Base-by-base conservation (phyloP, 2,888 invertebrate species). In the Drosophila colorata region DNA sequence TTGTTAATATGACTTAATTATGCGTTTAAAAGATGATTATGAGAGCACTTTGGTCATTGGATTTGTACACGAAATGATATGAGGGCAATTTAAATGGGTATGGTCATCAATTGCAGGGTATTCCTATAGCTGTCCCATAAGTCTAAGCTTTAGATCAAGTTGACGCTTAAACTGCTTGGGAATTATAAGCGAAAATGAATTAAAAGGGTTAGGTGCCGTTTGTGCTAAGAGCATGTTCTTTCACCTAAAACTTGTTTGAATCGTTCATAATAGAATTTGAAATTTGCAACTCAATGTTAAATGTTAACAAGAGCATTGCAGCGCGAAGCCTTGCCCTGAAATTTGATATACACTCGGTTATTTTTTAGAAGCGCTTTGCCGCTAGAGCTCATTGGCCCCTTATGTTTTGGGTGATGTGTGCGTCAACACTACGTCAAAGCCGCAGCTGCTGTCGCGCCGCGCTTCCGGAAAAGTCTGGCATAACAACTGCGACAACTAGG, bases 391-490 rank as follows among this genome's bases (percentile, higher is more conserved):
- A 85, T 86, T 86, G 80, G 83, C 80, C 80, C 53, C 70, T 60
- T 40, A 43, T 40, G 53, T 61, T 66, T 65, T 63, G 38, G 56
- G 72, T 46, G 55, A 56, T 67, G 61, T 75, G 81, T 84, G 85
- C 87, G 82, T 84, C 87, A 82, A 82, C 85, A 81, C 84, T 65
- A 86, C 81, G 86, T 83, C 87, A 81, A 83, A 86, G 78, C 76
- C 74, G 77, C 81, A 76, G 82, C 83, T 83, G 79, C 69, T 81
- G 89, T 84, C 88, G 88, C 89, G 89, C 80, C 89, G 85, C 70
- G 88, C 85, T 88, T 88, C 88, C 88, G 88, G 88, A 89, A 88
- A 85, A 89, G 85, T 88, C 88, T 89, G 82, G 69, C 69, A 74
- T 57, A 67, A 75, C 81, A 79, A 80, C 67, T 69, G 56, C 69